Percentiles rank a stretch among this genome's conserved stretches.
Conservation (phyloP, 2,888 invertebrate species). For the Galerucella calmariensis region DNA sequence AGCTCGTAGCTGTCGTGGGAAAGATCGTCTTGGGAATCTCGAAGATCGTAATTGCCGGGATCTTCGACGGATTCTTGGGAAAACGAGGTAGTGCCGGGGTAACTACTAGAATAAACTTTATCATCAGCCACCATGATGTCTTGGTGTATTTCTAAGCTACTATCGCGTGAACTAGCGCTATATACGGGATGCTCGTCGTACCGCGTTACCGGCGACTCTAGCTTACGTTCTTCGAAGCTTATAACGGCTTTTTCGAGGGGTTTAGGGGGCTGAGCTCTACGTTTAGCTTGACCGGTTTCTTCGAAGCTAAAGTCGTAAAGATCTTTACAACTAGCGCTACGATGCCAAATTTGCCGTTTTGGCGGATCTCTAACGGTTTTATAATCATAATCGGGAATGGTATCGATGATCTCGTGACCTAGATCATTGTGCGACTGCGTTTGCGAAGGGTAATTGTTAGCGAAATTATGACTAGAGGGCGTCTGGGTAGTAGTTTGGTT, state of each 20-base stretch:
- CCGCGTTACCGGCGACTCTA: slow-evolving; percentile 78
- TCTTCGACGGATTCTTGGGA: slow-evolving; percentile 73
- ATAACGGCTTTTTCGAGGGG: slow-evolving; percentile 60
- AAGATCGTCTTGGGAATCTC: slow-evolving; percentile 84
- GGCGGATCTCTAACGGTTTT: slow-evolving; percentile 57
- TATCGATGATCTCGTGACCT: slow-evolving; percentile 51
- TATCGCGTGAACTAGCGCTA: slow-evolving; percentile 71
- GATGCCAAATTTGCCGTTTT: slow-evolving; percentile 74
- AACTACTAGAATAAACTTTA: slow-evolving; percentile 87
- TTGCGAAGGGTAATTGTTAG: slow-evolving; percentile 61
- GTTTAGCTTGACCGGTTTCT: slow-evolving; percentile 75
- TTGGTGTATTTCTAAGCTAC: slow-evolving; percentile 75
- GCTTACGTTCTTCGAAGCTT: slow-evolving; percentile 64
- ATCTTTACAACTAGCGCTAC: slow-evolving; percentile 86
- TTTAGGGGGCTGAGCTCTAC: slow-evolving; percentile 66
- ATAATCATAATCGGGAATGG: slow-evolving; percentile 54
- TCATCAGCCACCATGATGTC: slow-evolving; percentile 73
- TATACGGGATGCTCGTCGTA: slow-evolving; percentile 77
- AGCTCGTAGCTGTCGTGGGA: slow-evolving; percentile 91
- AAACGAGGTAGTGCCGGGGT: slow-evolving; percentile 82
- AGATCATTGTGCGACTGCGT: slow-evolving; percentile 64
- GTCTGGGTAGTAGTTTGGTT: slow-evolving; percentile 65
- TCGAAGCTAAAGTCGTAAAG: slow-evolving; percentile 82
- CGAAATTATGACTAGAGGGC: slow-evolving; percentile 69
- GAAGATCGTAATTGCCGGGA: slow-evolving; percentile 72